These are phyloP conservation scores for Sisyra nigra DNA, from an alignment of 2,888 invertebrate genomes.

Conservation along the genomic window DNA sequence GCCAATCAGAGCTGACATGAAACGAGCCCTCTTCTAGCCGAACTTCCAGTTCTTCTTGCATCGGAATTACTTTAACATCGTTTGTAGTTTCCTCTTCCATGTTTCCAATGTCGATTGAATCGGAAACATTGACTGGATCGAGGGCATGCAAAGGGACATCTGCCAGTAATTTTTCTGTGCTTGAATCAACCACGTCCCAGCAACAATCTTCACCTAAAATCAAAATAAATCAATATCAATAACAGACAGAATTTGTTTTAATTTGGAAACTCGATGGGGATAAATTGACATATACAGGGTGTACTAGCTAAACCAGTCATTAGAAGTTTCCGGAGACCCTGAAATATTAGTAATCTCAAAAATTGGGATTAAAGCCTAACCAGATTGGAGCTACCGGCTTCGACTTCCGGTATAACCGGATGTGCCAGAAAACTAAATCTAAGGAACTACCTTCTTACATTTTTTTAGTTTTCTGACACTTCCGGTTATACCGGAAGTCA, in stretches of 20 bases:
- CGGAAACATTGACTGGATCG: constrained; percentile 20
- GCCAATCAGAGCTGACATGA: constrained; percentile 29
- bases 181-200: constrained; percentile 32
- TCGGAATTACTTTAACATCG: constrained; percentile 29
- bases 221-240: constrained; percentile 9
- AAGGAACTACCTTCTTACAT: too few species aligned
- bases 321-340: not conserved
- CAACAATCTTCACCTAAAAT: constrained; percentile 23
- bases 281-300: not conserved
- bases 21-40: constrained; percentile 32
- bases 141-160: constrained; percentile 26
- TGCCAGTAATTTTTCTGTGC: constrained; percentile 27
- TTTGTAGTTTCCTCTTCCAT: constrained; percentile 19
- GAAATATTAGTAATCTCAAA: too few species aligned
- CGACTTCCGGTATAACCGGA: too few species aligned
- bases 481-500: too few species aligned
- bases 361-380: too few species aligned
- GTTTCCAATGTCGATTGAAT: constrained; percentile 19
- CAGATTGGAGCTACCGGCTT: too few species aligned
- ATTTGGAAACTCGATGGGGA: too few species aligned
- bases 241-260: constrained; percentile 1
- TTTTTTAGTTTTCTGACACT: too few species aligned
- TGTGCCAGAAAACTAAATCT: too few species aligned
- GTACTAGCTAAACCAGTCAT: too few species aligned
- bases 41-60: constrained; percentile 43